Evolutionary conservation across 2,797 vertebrate species (phyloP), one percentile per base, ranked within the genome.

Genomic region (Enteromius trimaculatus): DNA sequence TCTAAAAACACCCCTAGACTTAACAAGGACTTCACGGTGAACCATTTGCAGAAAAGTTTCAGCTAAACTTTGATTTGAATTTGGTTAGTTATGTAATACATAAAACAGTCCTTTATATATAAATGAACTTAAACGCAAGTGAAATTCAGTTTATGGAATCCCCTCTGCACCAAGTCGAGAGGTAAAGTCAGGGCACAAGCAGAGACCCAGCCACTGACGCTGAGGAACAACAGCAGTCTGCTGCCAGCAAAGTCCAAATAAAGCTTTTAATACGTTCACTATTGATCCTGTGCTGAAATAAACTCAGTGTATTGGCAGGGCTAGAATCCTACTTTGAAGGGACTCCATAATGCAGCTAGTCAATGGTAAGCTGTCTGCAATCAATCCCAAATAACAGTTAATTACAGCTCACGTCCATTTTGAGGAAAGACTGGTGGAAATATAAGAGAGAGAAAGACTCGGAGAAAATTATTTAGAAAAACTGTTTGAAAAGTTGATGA

Each of bases 301-400:
- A 95, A 95, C 93, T 93, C 91, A 83, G 91, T 88, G 89, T 94
- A 95, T 95, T 95, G 95, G 93, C 95, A 95, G 92, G 89, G 85
- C 90, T 89, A 91, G 93, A 95, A 94, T 95, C 93, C 91, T 90
- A 92, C 93, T 94, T 95, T 95, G 93, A 95, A 94, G 93, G 93
- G 91, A 94, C 94, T 95, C 94, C 91, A 95, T 95, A 95, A 95
- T 95, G 93, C 95, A 95, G 93, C 91, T 92, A 92, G 92, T 95
- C 95, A 94, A 95, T 95, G 94, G 90, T 94, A 94, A 95, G 93
- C 92, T 94, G 94, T 94, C 92, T 89, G 86, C 94, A 94, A 95
- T 95, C 94, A 95, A 95, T 95, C 92, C 91, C 89, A 90, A 93
- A 95, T 94, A 94, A 95, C 93, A 95, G 94, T 94, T 95, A 94